Evolutionary conservation across 2,888 invertebrate genomes (phyloP), one percentile per base, ranked within the genome.

Genomic region (Mayetiola destructor): DNA sequence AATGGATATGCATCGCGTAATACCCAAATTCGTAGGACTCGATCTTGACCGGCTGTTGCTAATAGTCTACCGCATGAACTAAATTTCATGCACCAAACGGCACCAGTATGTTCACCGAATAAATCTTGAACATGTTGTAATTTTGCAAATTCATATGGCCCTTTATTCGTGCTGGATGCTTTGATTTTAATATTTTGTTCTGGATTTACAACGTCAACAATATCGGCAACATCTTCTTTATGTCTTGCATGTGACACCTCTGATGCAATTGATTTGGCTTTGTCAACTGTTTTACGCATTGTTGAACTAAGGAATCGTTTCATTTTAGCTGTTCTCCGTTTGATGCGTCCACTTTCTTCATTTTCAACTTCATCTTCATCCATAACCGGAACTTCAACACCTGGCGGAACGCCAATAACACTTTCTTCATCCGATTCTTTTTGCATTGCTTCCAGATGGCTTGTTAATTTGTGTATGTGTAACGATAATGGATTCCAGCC

Each of bases 11-110:
- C 90, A 70, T 91, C 91, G 61, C 88, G 79, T 0, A 95, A 77
- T 57, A 96, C 92, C 97, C 97, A 99, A 61, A 99, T 87, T 48
- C 96, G 77, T 59, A 99, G 76, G 61, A 94, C 82, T 63, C 87
- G 83, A 75, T 99, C 97, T 76, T 97, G 95, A 0, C 97, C 97
- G 57, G 96, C 97, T 1, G 96, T 96, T 27, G 97, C 97, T 65
- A 99, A 74, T 60, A 99, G 76, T 14, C 94, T 79, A 0, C 96
- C 96, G 75, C 96, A 97, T 58, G 86, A 87, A 58, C 94, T 95
- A 73, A 96, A 97, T 74, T 94, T 94, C 88, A 97, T 94, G 67
- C 94, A 94, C 97, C 97, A 99, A 63, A 99, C 91, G 1, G 97
- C 93, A 52, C 94, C 93, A 12, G 82, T 80, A 70, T 95, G 93